A percentile compares a stretch with the other conserved stretches of the same genome.
phyloP scores from a whole-genome alignment of 2,113 vertebrate species.

The Oreocharis arfaki region DNA sequence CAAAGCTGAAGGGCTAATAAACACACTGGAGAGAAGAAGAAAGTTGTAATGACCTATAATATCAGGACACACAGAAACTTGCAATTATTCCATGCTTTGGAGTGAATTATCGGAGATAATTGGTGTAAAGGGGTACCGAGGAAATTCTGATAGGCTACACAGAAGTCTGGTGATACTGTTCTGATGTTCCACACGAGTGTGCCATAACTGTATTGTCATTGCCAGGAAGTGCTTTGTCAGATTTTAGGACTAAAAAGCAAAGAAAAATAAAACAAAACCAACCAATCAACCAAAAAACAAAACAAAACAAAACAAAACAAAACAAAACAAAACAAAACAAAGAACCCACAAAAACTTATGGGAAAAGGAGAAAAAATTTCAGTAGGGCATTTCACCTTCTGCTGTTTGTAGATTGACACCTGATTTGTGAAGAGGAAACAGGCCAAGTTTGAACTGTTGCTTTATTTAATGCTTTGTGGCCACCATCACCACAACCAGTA shows the following conservation, averaged over 20 bases:
- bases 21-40: not conserved
- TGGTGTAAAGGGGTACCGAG: not conserved
- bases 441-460: not conserved
- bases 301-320: not conserved
- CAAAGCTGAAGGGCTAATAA: not conserved
- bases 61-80: not conserved
- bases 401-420: not conserved
- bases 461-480: not conserved
- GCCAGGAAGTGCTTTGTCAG: not conserved
- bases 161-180: not conserved
- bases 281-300: no score
- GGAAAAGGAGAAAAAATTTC: not conserved
- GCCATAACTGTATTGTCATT: not conserved
- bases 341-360: fast-evolving
- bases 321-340: no score
- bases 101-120: not conserved
- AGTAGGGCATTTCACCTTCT: not conserved
- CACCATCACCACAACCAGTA: not conserved
- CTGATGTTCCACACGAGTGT: not conserved
- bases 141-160: not conserved
- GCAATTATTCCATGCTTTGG: not conserved
- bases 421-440: not conserved
- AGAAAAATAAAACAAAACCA: not conserved
- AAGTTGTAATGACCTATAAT: not conserved
- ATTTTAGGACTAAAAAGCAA: not conserved